Evolutionary conservation across 2,888 invertebrate species (phyloP).

Genomic region (Patella depressa): DNA sequence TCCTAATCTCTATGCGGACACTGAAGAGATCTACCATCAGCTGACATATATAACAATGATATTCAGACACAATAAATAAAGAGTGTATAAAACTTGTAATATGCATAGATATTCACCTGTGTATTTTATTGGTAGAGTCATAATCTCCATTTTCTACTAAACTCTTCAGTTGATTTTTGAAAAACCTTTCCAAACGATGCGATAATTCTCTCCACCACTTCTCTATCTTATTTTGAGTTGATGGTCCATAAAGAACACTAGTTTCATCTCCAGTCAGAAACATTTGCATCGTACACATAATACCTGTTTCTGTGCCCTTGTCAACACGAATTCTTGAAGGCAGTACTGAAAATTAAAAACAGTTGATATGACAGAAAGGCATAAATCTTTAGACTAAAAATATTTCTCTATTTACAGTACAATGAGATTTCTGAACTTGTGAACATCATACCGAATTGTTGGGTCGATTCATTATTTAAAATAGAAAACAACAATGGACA

Average conservation of each 20-base stretch:
- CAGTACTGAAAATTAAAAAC: neutral
- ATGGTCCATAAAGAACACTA: neutral
- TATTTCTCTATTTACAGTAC: too few relatives aligned
- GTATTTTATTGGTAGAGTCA: neutral
- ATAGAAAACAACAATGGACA: too few relatives aligned
- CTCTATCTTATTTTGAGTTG: neutral
- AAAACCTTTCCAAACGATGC: neutral
- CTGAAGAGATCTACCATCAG: too few relatives aligned
- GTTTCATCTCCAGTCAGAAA: neutral
- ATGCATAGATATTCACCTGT: neutral
- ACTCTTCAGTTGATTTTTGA: neutral
- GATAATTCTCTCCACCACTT: neutral
- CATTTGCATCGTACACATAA: neutral
- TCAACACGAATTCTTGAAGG: neutral
- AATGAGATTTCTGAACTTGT: too few relatives aligned
- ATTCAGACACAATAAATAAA: too few relatives aligned
- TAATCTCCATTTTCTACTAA: neutral
- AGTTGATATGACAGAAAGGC: too few relatives aligned
- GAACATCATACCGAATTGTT: too few relatives aligned
- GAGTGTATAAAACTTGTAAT: too few relatives aligned
- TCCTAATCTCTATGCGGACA: too few relatives aligned
- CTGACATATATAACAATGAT: too few relatives aligned
- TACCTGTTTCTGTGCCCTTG: neutral
- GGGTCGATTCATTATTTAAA: too few relatives aligned
- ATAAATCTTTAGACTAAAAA: too few relatives aligned